phyloP scores from a whole-genome alignment of 2,113 vertebrate genomes.

The Onychostoma macrolepis region DNA sequence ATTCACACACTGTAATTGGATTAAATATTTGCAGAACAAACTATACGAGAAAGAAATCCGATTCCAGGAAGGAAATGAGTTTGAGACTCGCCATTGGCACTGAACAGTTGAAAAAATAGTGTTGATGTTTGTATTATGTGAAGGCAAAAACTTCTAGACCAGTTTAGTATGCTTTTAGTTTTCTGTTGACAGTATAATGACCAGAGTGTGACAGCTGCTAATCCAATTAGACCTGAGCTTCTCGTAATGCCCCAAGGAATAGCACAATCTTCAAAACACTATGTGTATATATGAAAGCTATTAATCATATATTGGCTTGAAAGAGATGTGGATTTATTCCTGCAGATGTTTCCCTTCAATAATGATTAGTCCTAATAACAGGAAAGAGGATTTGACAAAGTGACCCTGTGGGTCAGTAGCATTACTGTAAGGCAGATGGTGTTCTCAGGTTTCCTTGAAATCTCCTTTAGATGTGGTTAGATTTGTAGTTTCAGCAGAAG shows the following conservation, averaged over 20 bases:
- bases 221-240: constrained; percentile 30
- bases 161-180: background rate
- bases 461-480: background rate
- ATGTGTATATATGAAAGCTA: background rate
- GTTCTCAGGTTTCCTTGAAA: background rate
- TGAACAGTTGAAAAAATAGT: background rate
- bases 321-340: background rate
- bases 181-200: background rate
- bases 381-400: constrained; percentile 13
- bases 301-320: background rate
- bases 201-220: constrained; percentile 14
- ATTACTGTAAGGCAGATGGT: constrained; percentile 18
- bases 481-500: background rate
- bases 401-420: background rate
- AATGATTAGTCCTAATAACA: constrained; percentile 5
- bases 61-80: background rate
- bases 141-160: background rate
- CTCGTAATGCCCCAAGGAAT: background rate
- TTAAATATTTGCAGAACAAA: constrained; percentile 36
- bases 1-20: constrained; percentile 12
- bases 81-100: background rate
- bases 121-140: background rate
- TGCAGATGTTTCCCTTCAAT: background rate
- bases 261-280: background rate
- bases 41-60: background rate